Percentiles rank a stretch among this genome's conserved stretches.
Conservation (phyloP, 2,888 invertebrate genomes). For the Calameuta idolon region DNA sequence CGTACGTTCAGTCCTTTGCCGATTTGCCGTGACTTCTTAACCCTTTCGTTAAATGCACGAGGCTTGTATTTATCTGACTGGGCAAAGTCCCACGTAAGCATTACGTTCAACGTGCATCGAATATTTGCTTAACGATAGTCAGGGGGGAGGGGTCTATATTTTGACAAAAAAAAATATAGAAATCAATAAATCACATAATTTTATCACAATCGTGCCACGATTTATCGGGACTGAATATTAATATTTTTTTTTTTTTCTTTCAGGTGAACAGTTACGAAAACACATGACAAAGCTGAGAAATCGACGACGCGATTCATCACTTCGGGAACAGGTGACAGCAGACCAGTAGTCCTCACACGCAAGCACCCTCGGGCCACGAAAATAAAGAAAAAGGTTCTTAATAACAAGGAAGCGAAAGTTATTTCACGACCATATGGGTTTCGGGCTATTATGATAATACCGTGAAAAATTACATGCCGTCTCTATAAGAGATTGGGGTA, state of each 20-base stretch:
- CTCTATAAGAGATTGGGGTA: neutral
- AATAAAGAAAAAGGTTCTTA: constrained; percentile 8
- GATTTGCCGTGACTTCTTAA: constrained; percentile 26
- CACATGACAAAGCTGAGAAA: neutral
- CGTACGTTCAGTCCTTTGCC: constrained; percentile 47
- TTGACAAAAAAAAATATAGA: neutral
- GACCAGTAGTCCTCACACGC: neutral
- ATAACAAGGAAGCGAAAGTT: constrained; percentile 9
- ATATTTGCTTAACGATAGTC: neutral
- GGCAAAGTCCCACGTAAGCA: neutral
- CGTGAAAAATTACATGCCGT: neutral
- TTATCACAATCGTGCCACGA: neutral
- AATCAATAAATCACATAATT: neutral
- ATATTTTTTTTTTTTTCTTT: neutral
- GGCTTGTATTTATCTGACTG: neutral
- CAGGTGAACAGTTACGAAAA: neutral
- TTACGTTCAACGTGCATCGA: neutral
- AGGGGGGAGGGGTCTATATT: neutral
- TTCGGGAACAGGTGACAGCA: neutral
- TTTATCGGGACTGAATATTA: neutral
- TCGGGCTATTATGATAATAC: constrained; percentile 10
- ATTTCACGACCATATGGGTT: constrained; percentile 9
- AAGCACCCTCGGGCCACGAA: neutral
- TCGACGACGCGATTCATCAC: constrained; percentile 3
- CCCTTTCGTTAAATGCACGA: neutral